These are phyloP conservation scores for Acropternis orthonyx DNA, from an alignment of 2,797 vertebrate genomes.

Conservation along the genomic window DNA sequence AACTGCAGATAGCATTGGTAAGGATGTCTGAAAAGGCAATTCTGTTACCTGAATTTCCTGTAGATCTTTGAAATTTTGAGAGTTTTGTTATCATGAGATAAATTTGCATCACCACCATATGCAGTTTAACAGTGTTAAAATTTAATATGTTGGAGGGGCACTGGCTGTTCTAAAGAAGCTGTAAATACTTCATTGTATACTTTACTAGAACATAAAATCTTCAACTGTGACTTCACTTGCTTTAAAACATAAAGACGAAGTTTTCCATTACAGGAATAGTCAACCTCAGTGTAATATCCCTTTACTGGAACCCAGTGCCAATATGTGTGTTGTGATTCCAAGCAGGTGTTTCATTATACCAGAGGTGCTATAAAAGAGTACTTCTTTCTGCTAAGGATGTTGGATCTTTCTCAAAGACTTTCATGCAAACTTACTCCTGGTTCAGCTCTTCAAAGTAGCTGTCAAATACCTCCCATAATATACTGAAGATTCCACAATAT, in stretches of 20 bases:
- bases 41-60: background rate
- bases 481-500: background rate
- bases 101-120: background rate
- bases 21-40: background rate
- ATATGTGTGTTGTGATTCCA: background rate
- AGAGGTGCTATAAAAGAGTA: background rate
- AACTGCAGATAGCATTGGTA: background rate
- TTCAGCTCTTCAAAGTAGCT: background rate
- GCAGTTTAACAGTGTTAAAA: background rate
- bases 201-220: background rate
- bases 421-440: background rate
- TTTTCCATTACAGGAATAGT: background rate
- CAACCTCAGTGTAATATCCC: background rate
- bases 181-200: background rate
- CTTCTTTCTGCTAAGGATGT: background rate
- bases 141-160: background rate
- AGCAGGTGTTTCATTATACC: slow-evolving; percentile 8
- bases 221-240: background rate
- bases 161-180: background rate
- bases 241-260: background rate
- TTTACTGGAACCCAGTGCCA: background rate
- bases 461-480: background rate
- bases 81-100: background rate
- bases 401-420: background rate
- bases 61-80: background rate